A percentile compares a stretch with the other conserved stretches of the same genome.
These are phyloP conservation scores for Heterohyrax brucei DNA, from an alignment of 2,797 vertebrate species.

Conservation along the genomic window DNA sequence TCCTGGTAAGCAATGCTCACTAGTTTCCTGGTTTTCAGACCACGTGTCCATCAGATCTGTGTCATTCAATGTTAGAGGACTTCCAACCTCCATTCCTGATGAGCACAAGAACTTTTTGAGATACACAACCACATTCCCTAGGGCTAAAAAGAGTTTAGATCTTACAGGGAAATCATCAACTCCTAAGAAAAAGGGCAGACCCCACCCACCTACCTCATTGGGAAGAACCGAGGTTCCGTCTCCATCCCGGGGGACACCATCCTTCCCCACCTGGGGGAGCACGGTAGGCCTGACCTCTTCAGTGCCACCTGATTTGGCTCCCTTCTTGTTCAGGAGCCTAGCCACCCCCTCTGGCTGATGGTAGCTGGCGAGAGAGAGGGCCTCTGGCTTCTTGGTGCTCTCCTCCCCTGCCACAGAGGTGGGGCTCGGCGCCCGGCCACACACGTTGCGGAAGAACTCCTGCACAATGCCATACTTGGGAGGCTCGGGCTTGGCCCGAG, in stretches of 20 bases:
- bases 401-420: constrained; percentile 89
- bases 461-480: constrained; percentile 96
- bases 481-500: constrained; percentile 91
- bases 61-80: neutral
- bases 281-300: constrained; percentile 91
- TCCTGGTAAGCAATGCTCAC: neutral
- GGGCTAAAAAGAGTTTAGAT: neutral
- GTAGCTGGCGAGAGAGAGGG: constrained; percentile 86
- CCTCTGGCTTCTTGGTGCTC: constrained; percentile 91
- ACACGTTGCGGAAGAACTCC: constrained; percentile 97
- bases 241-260: constrained; percentile 90
- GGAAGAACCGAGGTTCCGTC: constrained; percentile 87
- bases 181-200: neutral
- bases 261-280: constrained; percentile 89
- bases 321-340: constrained; percentile 95
- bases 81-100: neutral
- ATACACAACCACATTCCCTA: neutral
- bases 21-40: neutral
- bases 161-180: neutral
- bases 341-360: constrained; percentile 92
- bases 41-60: neutral
- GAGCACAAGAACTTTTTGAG: neutral
- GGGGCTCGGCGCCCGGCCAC: constrained; percentile 94
- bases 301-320: constrained; percentile 93
- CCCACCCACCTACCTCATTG: constrained; percentile 92